phyloP scores from a whole-genome alignment of 2,113 vertebrate genomes.

The Isurus oxyrinchus region DNA sequence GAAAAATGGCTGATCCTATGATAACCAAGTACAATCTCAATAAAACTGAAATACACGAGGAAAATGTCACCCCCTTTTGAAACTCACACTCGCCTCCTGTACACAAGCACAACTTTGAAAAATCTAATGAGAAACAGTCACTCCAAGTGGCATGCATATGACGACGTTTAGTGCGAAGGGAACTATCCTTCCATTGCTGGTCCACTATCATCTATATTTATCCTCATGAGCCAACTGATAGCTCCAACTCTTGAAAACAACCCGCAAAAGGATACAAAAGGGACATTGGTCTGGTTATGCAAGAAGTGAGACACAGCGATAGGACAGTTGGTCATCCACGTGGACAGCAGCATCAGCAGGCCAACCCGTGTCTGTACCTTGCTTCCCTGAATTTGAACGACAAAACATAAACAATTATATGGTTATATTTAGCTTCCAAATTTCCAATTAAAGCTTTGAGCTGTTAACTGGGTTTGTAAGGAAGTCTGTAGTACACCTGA shows the following conservation, averaged over 20 bases:
- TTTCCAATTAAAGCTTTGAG: neutral
- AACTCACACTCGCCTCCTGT: neutral
- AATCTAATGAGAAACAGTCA: neutral
- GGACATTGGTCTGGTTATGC: constrained; percentile 90
- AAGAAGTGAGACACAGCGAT: constrained; percentile 97
- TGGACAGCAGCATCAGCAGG: constrained; percentile 91
- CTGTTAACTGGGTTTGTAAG: neutral
- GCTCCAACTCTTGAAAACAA: neutral
- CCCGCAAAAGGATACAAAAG: constrained; percentile 86
- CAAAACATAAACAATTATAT: constrained; percentile 3
- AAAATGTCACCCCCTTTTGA: neutral
- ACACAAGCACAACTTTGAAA: neutral
- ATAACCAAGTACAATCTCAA: neutral
- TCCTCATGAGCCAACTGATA: neutral
- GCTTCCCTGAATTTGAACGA: constrained; percentile 74
- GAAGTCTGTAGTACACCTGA: neutral
- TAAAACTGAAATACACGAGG: neutral
- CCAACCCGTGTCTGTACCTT: constrained; percentile 94
- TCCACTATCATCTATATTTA: neutral
- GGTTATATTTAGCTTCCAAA: neutral
- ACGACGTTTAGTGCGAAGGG: neutral
- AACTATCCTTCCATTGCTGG: neutral
- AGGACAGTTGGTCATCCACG: constrained; percentile 93
- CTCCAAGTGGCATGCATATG: neutral
- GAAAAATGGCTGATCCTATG: neutral